A percentile compares a stretch with the other conserved stretches of the same genome.
Conservation (phyloP, 1,140 invertebrate genomes). For the Drosophila seguyi region DNA sequence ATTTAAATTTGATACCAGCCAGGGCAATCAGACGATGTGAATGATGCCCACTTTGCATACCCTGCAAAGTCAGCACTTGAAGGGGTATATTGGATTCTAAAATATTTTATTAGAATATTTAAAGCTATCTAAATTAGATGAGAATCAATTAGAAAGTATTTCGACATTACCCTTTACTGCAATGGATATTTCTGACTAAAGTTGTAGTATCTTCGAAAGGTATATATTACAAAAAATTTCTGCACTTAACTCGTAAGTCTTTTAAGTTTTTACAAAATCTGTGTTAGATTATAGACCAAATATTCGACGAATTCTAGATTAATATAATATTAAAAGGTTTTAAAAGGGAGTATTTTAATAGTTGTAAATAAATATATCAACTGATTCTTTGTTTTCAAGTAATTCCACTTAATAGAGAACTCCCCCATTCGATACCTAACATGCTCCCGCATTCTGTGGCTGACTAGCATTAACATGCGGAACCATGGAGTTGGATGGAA, state of each 20-base stretch:
- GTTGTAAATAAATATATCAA: no score
- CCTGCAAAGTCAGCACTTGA: neutral
- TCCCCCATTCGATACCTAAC: neutral
- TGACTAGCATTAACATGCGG: conserved; percentile 58
- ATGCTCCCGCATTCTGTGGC: neutral
- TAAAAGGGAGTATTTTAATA: neutral
- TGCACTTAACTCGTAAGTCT: no score
- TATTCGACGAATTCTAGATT: neutral
- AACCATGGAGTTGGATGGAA: conserved; percentile 42
- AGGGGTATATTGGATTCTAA: neutral
- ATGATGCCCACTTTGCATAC: conserved; percentile 42
- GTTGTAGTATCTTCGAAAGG: no score
- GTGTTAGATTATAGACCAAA: no score
- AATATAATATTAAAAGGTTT: no score
- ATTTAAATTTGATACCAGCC: conserved; percentile 74
- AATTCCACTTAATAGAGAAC: conserved; percentile 3
- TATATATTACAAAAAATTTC: no score
- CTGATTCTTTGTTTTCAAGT: neutral
- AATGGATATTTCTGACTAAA: no score
- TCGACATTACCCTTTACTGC: no score
- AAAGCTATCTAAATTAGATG: no score
- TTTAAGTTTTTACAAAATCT: no score
- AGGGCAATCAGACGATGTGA: conserved; percentile 55
- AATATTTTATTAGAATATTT: no score
- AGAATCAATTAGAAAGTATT: no score